These are phyloP conservation scores for Tiphia femorata DNA, from an alignment of 2,888 invertebrate genomes.

Conservation along the genomic window DNA sequence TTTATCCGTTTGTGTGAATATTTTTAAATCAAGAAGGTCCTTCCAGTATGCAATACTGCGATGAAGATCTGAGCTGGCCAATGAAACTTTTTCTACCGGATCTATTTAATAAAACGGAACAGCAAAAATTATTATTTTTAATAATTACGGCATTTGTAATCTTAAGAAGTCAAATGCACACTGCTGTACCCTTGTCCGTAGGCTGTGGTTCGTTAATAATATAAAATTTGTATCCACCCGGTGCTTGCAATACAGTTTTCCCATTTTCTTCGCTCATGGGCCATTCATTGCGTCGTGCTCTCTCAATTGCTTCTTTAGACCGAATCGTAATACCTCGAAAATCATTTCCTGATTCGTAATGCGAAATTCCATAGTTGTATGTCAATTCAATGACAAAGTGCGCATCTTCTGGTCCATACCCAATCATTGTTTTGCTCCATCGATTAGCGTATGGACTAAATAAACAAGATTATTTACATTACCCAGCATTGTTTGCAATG, in stretches of 20 bases:
- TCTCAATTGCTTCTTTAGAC: slow-evolving; percentile 81
- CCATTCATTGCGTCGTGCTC: slow-evolving; percentile 81
- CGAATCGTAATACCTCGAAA: slow-evolving; percentile 88
- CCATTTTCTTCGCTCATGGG: slow-evolving; percentile 78
- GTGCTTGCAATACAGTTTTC: slow-evolving; percentile 80
- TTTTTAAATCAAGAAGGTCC: slow-evolving; percentile 80
- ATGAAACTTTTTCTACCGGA: slow-evolving; percentile 84
- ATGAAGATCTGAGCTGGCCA: slow-evolving; percentile 83
- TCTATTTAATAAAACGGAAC: slow-evolving; percentile 70
- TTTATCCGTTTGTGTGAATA: slow-evolving; percentile 76
- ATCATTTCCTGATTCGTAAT: slow-evolving; percentile 92
- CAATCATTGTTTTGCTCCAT: slow-evolving; percentile 99
- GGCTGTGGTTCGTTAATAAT: slow-evolving; percentile 82
- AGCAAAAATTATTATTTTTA: neutral
- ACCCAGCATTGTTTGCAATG: neutral
- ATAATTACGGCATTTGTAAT: neutral
- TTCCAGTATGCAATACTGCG: slow-evolving; percentile 89
- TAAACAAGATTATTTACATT: neutral
- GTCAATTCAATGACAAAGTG: slow-evolving; percentile 98
- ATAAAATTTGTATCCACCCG: slow-evolving; percentile 92
- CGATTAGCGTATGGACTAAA: slow-evolving; percentile 94
- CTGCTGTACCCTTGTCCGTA: slow-evolving; percentile 75
- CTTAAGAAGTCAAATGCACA: too few relatives aligned
- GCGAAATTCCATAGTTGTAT: slow-evolving; percentile 94
- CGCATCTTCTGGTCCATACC: slow-evolving; percentile 94